A percentile compares a stretch with the other conserved stretches of the same genome.
Evolutionary conservation across 2,888 invertebrate genomes (phyloP).

Genomic region (Synergus itoensis): DNA sequence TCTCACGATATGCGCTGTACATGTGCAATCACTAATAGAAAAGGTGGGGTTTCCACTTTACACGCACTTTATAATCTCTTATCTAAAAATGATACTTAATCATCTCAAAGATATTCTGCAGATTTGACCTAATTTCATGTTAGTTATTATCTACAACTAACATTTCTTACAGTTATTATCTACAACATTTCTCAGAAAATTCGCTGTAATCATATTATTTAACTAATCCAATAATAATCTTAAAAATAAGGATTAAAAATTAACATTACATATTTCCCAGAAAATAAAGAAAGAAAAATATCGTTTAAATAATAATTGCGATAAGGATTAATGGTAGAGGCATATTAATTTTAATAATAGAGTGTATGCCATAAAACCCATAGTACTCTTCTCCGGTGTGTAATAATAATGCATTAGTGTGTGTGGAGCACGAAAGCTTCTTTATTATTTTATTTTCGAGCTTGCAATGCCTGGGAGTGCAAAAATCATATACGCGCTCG

Average conservation of each 20-base stretch:
- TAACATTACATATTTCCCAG: not conserved
- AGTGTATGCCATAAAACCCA: not conserved
- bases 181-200: not conserved
- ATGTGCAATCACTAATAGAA: slow-evolving; percentile 30
- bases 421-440: not conserved
- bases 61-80: not conserved
- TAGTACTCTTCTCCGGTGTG: not conserved
- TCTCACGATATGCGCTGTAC: slow-evolving; percentile 51
- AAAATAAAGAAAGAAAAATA: not conserved
- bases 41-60: not conserved
- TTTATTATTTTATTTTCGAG: not conserved
- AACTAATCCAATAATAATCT: not conserved
- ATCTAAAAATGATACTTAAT: not conserved
- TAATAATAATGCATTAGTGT: not conserved
- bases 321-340: not conserved
- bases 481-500: slow-evolving; percentile 12
- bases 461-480: not conserved
- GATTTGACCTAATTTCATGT: not conserved
- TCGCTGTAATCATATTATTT: no score
- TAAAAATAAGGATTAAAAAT: not conserved
- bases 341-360: not conserved
- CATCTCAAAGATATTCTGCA: not conserved
- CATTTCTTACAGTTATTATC: no score
- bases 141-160: not conserved
- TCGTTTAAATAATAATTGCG: not conserved